Conservation (phyloP, 2,888 invertebrate genomes). For the Osmoderma eremita region DNA sequence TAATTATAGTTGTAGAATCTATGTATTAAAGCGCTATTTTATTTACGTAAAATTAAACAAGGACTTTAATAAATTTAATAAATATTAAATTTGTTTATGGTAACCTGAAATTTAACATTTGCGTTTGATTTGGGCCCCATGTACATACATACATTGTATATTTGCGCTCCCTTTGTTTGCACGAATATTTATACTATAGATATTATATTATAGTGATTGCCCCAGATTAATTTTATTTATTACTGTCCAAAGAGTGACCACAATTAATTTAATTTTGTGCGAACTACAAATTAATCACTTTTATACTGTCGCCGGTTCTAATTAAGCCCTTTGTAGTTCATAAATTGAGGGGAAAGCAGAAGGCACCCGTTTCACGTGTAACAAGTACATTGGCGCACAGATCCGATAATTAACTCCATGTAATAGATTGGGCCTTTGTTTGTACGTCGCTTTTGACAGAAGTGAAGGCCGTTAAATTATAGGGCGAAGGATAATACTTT, state of each 20-base stretch:
- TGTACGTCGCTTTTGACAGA: background rate
- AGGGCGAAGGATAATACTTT: too few species aligned
- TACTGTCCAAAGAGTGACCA: background rate
- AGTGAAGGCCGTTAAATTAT: too few species aligned
- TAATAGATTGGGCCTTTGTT: constrained; percentile 3
- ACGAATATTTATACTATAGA: too few species aligned
- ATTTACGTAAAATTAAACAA: too few species aligned
- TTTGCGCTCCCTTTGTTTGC: too few species aligned
- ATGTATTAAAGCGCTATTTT: too few species aligned
- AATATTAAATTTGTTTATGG: too few species aligned
- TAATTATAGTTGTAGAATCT: too few species aligned
- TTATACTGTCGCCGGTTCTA: constrained; percentile 29
- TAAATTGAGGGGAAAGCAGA: constrained; percentile 14
- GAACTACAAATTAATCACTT: constrained; percentile 29
- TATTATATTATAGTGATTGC: constrained; percentile 1
- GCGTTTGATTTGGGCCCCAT: too few species aligned
- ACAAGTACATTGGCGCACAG: constrained; percentile 6
- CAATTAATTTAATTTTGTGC: constrained; percentile 26
- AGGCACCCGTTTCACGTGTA: constrained; percentile 1
- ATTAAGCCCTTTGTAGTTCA: constrained; percentile 26
- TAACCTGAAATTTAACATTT: too few species aligned
- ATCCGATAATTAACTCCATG: constrained; percentile 11
- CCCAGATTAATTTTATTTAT: constrained; percentile 27
- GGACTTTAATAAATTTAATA: too few species aligned
- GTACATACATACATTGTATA: too few species aligned